Evolutionary conservation across 2,797 vertebrate genomes (phyloP).

Genomic region (Etheostoma perlongum): DNA sequence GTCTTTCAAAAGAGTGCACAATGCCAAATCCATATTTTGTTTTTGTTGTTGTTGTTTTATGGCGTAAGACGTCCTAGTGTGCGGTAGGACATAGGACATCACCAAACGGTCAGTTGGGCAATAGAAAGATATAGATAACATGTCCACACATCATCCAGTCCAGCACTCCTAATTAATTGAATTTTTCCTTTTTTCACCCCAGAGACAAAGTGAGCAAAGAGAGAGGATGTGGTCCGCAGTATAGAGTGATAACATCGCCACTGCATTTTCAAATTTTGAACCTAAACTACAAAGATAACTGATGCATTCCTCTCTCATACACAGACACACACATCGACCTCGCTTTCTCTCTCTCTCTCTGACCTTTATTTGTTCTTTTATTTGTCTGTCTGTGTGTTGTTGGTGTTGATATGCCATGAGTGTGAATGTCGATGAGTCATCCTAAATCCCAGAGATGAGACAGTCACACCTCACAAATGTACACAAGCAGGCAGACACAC

Average conservation of each 20-base stretch:
- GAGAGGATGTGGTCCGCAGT: constrained; percentile 16
- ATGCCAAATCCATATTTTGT: neutral
- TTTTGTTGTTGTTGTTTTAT: constrained; percentile 22
- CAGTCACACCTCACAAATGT: constrained; percentile 29
- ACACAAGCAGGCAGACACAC: neutral
- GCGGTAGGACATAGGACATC: constrained; percentile 69
- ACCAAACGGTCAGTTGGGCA: constrained; percentile 40
- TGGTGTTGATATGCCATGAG: constrained; percentile 54
- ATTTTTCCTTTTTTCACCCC: constrained; percentile 10
- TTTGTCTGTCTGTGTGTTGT: constrained; percentile 21
- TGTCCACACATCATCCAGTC: constrained; percentile 1
- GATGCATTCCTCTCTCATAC: constrained; percentile 35
- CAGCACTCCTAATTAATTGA: constrained; percentile 28
- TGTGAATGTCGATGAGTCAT: constrained; percentile 80
- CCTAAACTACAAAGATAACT: constrained; percentile 48
- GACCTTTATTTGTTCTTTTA: constrained; percentile 72
- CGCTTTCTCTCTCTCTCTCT: constrained; percentile 37
- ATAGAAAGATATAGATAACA: constrained; percentile 11
- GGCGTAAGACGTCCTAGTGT: constrained; percentile 28
- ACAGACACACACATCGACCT: constrained; percentile 38
- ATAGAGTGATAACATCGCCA: constrained; percentile 32
- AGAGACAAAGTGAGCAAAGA: constrained; percentile 16
- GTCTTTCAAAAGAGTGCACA: constrained; percentile 19
- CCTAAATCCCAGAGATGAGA: constrained; percentile 67
- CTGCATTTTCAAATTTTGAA: constrained; percentile 52